Evolutionary conservation across 2,888 invertebrate genomes (phyloP), one percentile per base, ranked within the genome.

Genomic region (Lasioglossum marginatum): DNA sequence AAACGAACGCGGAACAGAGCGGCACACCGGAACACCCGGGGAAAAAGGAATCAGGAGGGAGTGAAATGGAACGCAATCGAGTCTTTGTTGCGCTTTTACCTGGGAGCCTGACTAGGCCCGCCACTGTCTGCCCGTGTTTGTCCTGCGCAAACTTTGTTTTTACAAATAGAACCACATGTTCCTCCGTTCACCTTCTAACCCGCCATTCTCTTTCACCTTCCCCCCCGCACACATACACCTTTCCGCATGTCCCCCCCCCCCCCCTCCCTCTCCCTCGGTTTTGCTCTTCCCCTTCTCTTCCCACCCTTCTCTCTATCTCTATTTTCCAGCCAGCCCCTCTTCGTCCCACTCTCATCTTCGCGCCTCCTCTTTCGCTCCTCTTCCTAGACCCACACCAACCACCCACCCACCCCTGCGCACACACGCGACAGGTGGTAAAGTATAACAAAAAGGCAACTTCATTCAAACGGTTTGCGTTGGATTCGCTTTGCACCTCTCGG

Each of bases 131-230:
- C 89, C 80, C 88, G 92, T 94, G 93, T 94, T 94, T 94, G 94
- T 94, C 94, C 93, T 93, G 93, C 91, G 94, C 92, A 94, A 94
- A 94, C 94, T 94, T 94, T 94, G 94, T 94, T 94, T 94, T 94
- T 94, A 93, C 94, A 94, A 94, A 94, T 93, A 94, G 93, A 93
- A 93, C 92, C 93, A 92, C 94, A 92, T 93, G 93, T 93, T 93
- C 90, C 91, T 91, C 82, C 88, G 87, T 87, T 86, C 92, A 85
- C 87, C 85, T 89, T 88, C 88, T 87, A 80, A 83, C 76, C 87
- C 76, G 63, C 76, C 87, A 83, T 86, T 86, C 89, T 88, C 89
- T 89, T 81, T 85, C 85, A 27, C 85, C 52, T n/a, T 4, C 16
- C 16, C 16, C 45, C 77, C 81, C 82, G 77, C 77, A 40, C 82